Evolutionary conservation across 2,797 vertebrate species (phyloP), one percentile per base, ranked within the genome.

Genomic region (Chiloscyllium punctatum): DNA sequence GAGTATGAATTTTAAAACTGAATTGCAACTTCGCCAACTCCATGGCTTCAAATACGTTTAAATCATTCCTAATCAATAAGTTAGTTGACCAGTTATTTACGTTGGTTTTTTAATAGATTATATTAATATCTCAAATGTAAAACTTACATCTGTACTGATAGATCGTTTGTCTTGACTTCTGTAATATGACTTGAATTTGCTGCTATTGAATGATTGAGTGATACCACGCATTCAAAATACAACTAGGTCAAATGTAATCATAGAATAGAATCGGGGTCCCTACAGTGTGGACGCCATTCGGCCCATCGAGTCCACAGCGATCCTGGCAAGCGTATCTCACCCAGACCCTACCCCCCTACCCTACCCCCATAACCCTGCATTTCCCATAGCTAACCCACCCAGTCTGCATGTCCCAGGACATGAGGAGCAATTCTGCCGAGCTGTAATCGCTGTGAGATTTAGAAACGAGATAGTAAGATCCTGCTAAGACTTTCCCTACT

Each of bases 121-220:
- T 72, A 77, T 74, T 30, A 15, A 77, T 74, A 77, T 74, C 25
- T 62, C 94, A 94, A 53, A 33, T 53, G 72, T 33, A 77, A 74
- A 95, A n/a, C 69, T 94, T 6, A 51, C 71, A 77, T 69, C 23
- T 48, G 27, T 53, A 42, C 66, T 91, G 4, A 66, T 91, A 0
- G n/a, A 68, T 69, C 62, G 18, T 69, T n/a, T 69, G 6, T 92
- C 13, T 21, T 92, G 90, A n/a, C 66, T 11, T 21, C 0, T 92
- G 23, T 25, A 92, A 92, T n/a, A 95, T 27, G 9, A 94, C 69
- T 94, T 94, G 25, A 51, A 94, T 53, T 71, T 72, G 42, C 94
- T 94, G 66, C 94, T 94, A 42, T 42, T 94, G 69, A 94, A 71
- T 25, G 74, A 79, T 18, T 69, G 90, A 92, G 27, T 53, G 48